These are phyloP conservation scores for Potamilus streckersoni DNA, from an alignment of 1,140 invertebrate genomes.

Conservation along the genomic window DNA sequence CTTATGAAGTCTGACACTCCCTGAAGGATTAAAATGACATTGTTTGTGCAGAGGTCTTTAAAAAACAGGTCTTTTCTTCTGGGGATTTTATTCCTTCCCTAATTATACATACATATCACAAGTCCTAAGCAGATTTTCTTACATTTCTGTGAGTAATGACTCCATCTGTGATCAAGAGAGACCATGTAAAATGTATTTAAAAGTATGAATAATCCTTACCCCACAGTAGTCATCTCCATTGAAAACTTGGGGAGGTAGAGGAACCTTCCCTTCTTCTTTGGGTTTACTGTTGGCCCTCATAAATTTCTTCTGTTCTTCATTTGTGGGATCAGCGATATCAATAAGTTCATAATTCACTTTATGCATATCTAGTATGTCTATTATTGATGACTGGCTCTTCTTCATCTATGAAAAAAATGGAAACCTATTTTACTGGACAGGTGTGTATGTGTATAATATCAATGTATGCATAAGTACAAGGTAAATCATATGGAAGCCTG, in stretches of 20 bases:
- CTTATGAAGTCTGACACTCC: no score
- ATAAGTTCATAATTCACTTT: slow-evolving; percentile 87
- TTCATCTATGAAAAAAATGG: slow-evolving; percentile 80
- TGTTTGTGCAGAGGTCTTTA: no score
- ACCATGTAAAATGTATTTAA: no score
- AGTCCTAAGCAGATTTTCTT: no score
- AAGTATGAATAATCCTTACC: slow-evolving; percentile 71
- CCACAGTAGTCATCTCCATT: slow-evolving; percentile 93
- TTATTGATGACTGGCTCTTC: slow-evolving; percentile 90
- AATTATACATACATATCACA: no score
- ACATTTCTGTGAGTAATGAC: no score
- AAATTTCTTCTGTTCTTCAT: slow-evolving; percentile 88
- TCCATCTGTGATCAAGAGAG: no score
- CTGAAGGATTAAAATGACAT: no score
- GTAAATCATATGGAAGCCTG: not conserved
- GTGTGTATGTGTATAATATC: no score
- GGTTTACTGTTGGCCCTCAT: slow-evolving; percentile 88
- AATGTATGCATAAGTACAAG: no score
- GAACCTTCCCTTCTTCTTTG: slow-evolving; percentile 75
- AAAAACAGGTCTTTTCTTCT: no score
- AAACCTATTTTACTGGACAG: not conserved
- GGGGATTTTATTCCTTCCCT: no score
- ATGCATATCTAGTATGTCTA: slow-evolving; percentile 92
- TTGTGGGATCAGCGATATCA: slow-evolving; percentile 92
- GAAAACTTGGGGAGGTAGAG: slow-evolving; percentile 93